A percentile compares a stretch with the other conserved stretches of the same genome.
Conservation (phyloP, 1,140 invertebrate species). For the Laupala kohalensis region DNA sequence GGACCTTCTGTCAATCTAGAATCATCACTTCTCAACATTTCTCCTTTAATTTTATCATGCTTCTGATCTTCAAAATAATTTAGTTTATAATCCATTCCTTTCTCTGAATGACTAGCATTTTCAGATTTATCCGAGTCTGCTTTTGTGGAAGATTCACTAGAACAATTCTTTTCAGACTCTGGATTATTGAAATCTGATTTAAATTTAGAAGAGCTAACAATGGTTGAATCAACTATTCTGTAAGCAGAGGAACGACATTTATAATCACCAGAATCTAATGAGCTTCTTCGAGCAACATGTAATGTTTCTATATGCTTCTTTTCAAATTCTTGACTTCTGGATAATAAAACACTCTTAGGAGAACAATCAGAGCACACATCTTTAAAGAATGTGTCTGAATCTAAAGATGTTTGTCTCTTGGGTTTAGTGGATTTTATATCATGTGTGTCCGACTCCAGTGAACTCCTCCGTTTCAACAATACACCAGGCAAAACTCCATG, state of each 20-base stretch:
- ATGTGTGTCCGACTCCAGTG: background rate
- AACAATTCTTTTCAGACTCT: background rate
- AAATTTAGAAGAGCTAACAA: background rate
- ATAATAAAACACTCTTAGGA: background rate
- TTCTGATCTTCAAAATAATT: background rate
- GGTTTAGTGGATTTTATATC: background rate
- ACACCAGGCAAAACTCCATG: background rate
- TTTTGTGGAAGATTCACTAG: background rate
- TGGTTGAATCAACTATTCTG: background rate
- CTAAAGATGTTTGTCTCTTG: background rate
- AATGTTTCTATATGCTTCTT: background rate
- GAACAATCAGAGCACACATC: background rate
- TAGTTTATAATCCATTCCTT: background rate
- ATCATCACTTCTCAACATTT: slow-evolving; percentile 7
- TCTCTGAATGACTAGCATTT: background rate
- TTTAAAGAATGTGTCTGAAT: background rate
- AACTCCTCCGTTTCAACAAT: background rate
- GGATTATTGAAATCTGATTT: background rate
- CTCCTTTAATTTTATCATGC: slow-evolving; percentile 5
- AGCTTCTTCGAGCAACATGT: slow-evolving; percentile 13
- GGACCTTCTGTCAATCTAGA: background rate
- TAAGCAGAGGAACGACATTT: slow-evolving; percentile 26
- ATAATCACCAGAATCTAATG: slow-evolving; percentile 15
- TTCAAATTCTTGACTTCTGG: background rate
- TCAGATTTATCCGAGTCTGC: background rate